Evolutionary conservation across 2,113 vertebrate genomes (phyloP), one percentile per base, ranked within the genome.

Genomic region (Cryptomyrus ogoouensis): DNA sequence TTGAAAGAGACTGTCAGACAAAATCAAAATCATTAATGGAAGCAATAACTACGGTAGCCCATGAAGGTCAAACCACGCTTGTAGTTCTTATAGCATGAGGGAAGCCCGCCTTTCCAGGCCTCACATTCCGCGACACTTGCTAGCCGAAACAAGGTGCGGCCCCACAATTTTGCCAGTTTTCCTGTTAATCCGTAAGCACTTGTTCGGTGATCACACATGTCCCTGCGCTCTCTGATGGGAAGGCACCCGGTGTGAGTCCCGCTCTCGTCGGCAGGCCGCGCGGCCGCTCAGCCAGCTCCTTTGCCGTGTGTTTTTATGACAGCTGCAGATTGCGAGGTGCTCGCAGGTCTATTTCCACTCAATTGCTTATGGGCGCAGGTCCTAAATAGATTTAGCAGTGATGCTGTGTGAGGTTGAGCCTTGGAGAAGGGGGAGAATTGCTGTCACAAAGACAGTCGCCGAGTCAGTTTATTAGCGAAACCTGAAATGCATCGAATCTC

Each of bases 301-400:
- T 94, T 94, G 93, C 93, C 93, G 94, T 94, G 94, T 93, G 93
- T 95, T 95, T 95, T 42, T 93, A 95, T 94, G 94, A 95, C 94
- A 93, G 94, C 94, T 94, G 91, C 92, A 88, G 92, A 94, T 95
- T 95, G 94, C 93, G 94, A 94, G 94, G 94, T 94, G 95, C 95
- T 95, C 94, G 94, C 93, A 94, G 95, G 95, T 93, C 94, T 92
- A 94, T 95, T 95, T 96, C 94, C 94, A 93, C 94, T 95, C 95
- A 94, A 94, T 96, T 95, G 94, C 94, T 95, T 95, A 94, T 93
- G 95, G 74, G 94, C 95, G 94, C 95, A 92, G 85, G 93, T 93
- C 93, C 94, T 94, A 96, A 95, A 96, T 95, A 96, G 95, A 95
- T 95, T 95, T 95, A 94, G 94, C 94, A 94, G 93, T 95, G 95